Conservation (phyloP, 2,113 vertebrate species). For the Halcyon senegalensis region DNA sequence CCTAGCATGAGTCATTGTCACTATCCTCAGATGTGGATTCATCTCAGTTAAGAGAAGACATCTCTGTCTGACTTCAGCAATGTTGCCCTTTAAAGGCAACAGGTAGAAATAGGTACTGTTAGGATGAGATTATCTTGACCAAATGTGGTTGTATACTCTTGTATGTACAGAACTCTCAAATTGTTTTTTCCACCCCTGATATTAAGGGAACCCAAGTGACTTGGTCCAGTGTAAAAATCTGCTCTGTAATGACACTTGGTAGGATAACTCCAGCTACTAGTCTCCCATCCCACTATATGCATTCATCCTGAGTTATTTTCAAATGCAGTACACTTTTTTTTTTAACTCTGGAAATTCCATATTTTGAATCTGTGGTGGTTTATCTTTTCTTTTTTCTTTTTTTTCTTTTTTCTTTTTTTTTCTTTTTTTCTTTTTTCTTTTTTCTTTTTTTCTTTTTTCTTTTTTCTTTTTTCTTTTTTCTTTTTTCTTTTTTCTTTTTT, state of each 20-base stretch:
- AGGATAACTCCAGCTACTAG: neutral
- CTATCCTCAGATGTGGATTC: neutral
- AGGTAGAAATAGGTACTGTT: neutral
- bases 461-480: neutral
- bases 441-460: neutral
- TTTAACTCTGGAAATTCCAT: neutral
- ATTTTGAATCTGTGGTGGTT: neutral
- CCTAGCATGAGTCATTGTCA: neutral
- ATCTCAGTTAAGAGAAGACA: neutral
- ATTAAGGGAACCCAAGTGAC: neutral
- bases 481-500: neutral
- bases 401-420: neutral
- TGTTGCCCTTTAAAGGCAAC: neutral
- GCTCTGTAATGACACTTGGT: neutral
- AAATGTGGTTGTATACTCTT: neutral
- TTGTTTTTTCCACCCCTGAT: fast-evolving
- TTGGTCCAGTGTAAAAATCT: neutral
- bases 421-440: neutral
- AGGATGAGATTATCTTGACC: neutral
- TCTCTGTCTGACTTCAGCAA: neutral
- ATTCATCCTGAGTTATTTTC: neutral
- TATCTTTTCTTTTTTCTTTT: neutral
- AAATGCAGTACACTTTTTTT: neutral
- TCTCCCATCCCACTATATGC: neutral
- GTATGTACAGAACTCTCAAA: neutral